A percentile compares a stretch with the other conserved stretches of the same genome.
phyloP scores from a whole-genome alignment of 2,113 vertebrate species.

The Tympanuchus pallidicinctus region DNA sequence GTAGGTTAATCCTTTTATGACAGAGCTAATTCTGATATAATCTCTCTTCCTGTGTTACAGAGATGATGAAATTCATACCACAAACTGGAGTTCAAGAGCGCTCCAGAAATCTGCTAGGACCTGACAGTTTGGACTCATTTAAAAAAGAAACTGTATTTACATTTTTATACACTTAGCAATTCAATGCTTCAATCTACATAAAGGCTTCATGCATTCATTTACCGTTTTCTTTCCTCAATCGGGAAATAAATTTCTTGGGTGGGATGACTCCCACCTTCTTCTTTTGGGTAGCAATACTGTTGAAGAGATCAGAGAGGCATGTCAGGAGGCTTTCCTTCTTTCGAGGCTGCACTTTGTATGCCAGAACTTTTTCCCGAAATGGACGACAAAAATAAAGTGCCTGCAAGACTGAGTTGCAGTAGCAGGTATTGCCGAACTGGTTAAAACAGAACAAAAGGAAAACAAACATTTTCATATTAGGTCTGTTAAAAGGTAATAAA shows the following conservation, averaged over 20 bases:
- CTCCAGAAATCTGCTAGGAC: neutral
- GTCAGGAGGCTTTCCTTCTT: conserved; percentile 92
- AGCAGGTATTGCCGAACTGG: conserved; percentile 96
- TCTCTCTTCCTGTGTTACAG: neutral
- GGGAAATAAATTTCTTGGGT: conserved; percentile 93
- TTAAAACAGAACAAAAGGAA: conserved; percentile 40
- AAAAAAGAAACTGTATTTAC: neutral
- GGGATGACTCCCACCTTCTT: conserved; percentile 96
- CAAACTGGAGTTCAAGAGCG: neutral
- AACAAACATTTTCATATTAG: conserved; percentile 10
- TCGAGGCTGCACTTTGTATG: conserved; percentile 91
- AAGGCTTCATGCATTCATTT: neutral
- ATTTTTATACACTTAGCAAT: neutral
- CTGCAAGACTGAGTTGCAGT: conserved; percentile 95
- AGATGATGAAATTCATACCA: neutral
- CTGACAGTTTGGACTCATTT: neutral
- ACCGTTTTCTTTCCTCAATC: conserved; percentile 93
- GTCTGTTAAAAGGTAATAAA: neutral
- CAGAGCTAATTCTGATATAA: neutral
- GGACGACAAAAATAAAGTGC: conserved; percentile 94
- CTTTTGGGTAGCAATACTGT: conserved; percentile 94
- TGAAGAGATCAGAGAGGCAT: conserved; percentile 92
- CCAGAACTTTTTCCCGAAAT: conserved; percentile 93
- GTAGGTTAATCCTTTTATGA: neutral
- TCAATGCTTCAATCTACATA: neutral